phyloP scores from a whole-genome alignment of 2,888 invertebrate genomes.

The Plagodis pulveraria region DNA sequence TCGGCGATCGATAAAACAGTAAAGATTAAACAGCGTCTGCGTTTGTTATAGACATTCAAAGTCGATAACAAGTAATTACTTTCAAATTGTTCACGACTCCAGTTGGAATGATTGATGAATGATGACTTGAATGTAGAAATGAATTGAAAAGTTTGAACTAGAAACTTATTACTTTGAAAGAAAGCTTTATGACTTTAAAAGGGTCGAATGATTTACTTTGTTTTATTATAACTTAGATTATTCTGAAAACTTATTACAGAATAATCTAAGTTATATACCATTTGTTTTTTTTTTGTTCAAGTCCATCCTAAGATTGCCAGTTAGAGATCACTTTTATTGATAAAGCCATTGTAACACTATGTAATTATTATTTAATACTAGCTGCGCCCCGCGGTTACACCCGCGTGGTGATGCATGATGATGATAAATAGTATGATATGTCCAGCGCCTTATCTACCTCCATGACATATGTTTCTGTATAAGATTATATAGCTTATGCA shows the following conservation, averaged over 20 bases:
- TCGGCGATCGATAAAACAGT: not conserved
- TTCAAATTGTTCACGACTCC: constrained; percentile 33
- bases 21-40: constrained; percentile 7
- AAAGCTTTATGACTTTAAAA: constrained; percentile 16
- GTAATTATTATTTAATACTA: too few species aligned
- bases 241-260: constrained; percentile 3
- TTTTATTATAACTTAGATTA: constrained; percentile 21
- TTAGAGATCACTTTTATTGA: too few species aligned
- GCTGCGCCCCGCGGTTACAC: too few species aligned
- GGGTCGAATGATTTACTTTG: constrained; percentile 13
- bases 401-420: too few species aligned
- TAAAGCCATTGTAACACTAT: too few species aligned
- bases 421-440: too few species aligned
- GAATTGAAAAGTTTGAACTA: constrained; percentile 16
- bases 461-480: too few species aligned
- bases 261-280: too few species aligned
- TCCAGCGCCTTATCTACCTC: too few species aligned
- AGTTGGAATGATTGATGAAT: constrained; percentile 30
- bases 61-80: constrained; percentile 29
- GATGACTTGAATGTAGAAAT: constrained; percentile 23
- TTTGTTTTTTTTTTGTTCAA: too few species aligned
- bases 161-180: constrained; percentile 13
- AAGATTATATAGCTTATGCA: too few species aligned
- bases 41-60: constrained; percentile 20
- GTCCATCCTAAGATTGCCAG: too few species aligned